Conservation (phyloP, 2,113 vertebrate species). For the Macrotus californicus region DNA sequence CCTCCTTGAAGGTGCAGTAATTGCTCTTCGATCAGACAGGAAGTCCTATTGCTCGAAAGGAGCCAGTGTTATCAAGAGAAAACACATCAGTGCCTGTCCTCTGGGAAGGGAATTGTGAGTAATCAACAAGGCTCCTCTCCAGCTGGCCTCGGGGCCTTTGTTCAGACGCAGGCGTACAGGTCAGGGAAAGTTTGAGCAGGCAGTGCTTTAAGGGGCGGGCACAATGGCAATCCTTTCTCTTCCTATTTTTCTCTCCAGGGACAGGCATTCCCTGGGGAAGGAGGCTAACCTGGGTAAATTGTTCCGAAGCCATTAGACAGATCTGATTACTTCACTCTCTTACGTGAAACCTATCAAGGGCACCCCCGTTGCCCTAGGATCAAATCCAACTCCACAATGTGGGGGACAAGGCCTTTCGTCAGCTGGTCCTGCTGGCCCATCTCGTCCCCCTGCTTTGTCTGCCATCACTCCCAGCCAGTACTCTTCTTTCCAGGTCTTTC, state of each 20-base stretch:
- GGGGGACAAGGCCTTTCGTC: neutral
- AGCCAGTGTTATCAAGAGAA: slow-evolving; percentile 85
- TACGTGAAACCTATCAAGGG: neutral
- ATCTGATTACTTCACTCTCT: neutral
- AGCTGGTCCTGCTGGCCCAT: neutral
- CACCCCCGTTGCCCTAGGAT: neutral
- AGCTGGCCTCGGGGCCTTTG: slow-evolving; percentile 72
- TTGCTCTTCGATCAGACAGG: slow-evolving; percentile 84
- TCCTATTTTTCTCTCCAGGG: slow-evolving; percentile 33
- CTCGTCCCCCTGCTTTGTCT: neutral
- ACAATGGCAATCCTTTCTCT: slow-evolving; percentile 12
- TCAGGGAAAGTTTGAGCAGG: slow-evolving; percentile 48
- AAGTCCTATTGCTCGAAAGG: slow-evolving; percentile 86
- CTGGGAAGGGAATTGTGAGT: slow-evolving; percentile 83
- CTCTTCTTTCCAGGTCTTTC: neutral
- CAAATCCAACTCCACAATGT: neutral
- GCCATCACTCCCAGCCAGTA: neutral
- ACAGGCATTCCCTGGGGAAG: neutral
- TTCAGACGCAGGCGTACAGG: neutral
- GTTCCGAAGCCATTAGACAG: neutral
- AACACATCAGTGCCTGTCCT: slow-evolving; percentile 80
- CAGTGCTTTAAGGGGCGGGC: neutral
- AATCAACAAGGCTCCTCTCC: slow-evolving; percentile 74
- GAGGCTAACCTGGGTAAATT: neutral
- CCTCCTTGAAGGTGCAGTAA: slow-evolving; percentile 77